phyloP scores from a whole-genome alignment of 2,113 vertebrate species.

The Petaurus breviceps region DNA sequence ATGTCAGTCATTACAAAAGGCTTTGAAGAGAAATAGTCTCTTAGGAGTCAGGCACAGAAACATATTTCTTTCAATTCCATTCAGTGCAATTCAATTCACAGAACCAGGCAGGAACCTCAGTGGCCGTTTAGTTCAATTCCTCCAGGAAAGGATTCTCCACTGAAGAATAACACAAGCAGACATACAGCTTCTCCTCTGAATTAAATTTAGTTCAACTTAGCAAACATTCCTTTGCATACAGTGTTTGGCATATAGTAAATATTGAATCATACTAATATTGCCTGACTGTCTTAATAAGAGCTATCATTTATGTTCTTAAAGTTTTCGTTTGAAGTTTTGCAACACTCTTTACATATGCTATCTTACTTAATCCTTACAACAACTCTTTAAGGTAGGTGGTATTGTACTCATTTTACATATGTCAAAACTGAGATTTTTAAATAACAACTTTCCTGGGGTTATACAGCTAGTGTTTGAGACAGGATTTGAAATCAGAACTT shows the following conservation, averaged over 20 bases:
- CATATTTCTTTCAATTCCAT: not conserved
- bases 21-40: not conserved
- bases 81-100: not conserved
- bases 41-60: not conserved
- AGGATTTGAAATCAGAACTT: not conserved
- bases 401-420: not conserved
- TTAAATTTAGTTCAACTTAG: not conserved
- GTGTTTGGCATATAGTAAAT: not conserved
- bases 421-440: not conserved
- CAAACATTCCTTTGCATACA: not conserved
- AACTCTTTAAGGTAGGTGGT: not conserved
- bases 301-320: not conserved
- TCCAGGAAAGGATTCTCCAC: not conserved
- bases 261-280: not conserved
- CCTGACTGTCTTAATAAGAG: not conserved
- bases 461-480: not conserved
- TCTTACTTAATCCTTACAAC: not conserved
- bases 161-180: not conserved
- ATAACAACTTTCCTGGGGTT: not conserved
- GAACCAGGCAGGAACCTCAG: not conserved
- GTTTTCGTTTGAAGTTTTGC: not conserved
- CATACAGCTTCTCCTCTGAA: not conserved
- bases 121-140: not conserved
- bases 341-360: not conserved
- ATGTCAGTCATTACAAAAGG: not conserved